Conservation (phyloP, 2,888 invertebrate genomes). For the Thymelicus acteon region DNA sequence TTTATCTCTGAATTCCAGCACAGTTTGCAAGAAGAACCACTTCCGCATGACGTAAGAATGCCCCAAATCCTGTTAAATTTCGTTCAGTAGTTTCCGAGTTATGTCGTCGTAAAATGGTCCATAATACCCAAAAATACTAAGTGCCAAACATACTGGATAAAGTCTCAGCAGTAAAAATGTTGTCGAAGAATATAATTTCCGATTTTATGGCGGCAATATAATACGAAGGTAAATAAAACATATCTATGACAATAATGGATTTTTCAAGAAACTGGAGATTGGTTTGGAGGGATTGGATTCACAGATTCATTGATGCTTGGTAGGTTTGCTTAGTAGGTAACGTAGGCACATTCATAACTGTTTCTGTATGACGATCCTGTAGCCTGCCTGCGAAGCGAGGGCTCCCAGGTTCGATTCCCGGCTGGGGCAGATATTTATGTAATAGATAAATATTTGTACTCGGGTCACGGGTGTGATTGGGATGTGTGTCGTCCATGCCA, state of each 20-base stretch:
- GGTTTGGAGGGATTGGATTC: too few species aligned
- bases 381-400: too few species aligned
- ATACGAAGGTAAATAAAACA: slow-evolving; percentile 21
- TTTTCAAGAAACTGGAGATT: background rate
- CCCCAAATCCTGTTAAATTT: slow-evolving; percentile 40
- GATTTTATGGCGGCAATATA: slow-evolving; percentile 28
- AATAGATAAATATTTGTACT: too few species aligned
- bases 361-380: too few species aligned
- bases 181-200: slow-evolving; percentile 30
- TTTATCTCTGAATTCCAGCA: slow-evolving; percentile 5
- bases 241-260: slow-evolving; percentile 5
- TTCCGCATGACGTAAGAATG: slow-evolving; percentile 20
- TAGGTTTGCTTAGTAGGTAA: too few species aligned
- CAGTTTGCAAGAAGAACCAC: slow-evolving; percentile 7
- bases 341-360: too few species aligned
- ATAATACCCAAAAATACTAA: slow-evolving; percentile 41
- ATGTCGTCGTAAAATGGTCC: slow-evolving; percentile 40
- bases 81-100: slow-evolving; percentile 40
- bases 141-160: slow-evolving; percentile 35
- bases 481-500: too few species aligned
- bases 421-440: too few species aligned
- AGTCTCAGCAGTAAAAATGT: slow-evolving; percentile 33
- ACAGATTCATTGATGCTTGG: too few species aligned
- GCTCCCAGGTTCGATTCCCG: too few species aligned
- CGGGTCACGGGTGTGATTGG: too few species aligned